These are phyloP conservation scores for Diarsia mendica DNA, from an alignment of 2,888 invertebrate genomes.

Conservation along the genomic window DNA sequence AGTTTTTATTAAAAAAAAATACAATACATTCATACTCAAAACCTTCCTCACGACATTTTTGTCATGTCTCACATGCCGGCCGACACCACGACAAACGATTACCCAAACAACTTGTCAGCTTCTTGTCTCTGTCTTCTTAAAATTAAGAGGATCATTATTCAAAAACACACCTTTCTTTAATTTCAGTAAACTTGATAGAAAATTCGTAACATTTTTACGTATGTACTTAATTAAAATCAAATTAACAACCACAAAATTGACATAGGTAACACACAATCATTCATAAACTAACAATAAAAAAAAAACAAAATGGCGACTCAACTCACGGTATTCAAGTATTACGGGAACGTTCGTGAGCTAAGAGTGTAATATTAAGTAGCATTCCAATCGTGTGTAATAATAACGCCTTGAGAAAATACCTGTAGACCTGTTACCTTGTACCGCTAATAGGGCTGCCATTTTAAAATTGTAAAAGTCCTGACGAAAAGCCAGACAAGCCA, in stretches of 20 bases:
- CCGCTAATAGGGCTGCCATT: conserved; percentile 1
- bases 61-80: no score
- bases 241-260: background rate
- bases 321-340: conserved; percentile 23
- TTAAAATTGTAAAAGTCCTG: background rate
- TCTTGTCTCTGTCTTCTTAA: no score
- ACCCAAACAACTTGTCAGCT: no score
- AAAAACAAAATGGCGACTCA: conserved; percentile 30
- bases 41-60: no score
- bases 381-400: conserved; percentile 62
- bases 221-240: background rate
- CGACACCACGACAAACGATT: no score
- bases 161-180: no score
- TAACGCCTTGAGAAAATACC: conserved; percentile 49
- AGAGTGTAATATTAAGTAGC: background rate
- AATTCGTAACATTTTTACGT: no score
- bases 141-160: no score
- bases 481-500: background rate
- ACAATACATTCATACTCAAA: no score
- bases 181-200: no score
- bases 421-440: conserved; percentile 52
- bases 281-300: background rate
- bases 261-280: background rate
- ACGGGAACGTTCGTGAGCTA: conserved; percentile 53
- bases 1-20: no score